These are phyloP conservation scores for Cosmia trapezina DNA, from an alignment of 2,888 invertebrate species.

Conservation along the genomic window DNA sequence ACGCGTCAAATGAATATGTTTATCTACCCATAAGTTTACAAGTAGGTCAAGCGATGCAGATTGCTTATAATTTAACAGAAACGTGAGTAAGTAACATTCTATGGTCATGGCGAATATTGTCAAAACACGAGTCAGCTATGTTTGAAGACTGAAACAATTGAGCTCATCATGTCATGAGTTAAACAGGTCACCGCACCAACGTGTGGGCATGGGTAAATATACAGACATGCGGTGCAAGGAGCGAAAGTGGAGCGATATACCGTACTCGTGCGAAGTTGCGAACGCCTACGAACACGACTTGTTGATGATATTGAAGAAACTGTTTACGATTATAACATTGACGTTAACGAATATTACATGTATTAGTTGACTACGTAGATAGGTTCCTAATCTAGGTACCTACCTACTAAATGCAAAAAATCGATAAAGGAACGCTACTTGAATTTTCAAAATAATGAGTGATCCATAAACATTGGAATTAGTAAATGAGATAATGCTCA, in stretches of 20 bases:
- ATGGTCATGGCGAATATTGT: conserved; percentile 75
- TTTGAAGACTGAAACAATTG: conserved; percentile 77
- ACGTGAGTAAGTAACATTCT: conserved; percentile 60
- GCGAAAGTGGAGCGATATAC: conserved; percentile 72
- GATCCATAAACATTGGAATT: not conserved
- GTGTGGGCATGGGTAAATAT: conserved; percentile 65
- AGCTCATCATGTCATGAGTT: conserved; percentile 66
- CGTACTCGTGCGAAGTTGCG: conserved; percentile 44
- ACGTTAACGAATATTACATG: not conserved
- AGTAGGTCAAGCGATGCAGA: conserved; percentile 52
- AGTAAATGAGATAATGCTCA: not conserved
- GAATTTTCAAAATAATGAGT: not conserved
- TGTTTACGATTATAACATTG: conserved; percentile 12
- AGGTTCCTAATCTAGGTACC: not conserved
- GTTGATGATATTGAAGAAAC: conserved; percentile 38
- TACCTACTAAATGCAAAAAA: not conserved
- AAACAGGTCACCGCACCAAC: conserved; percentile 74
- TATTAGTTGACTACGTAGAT: not conserved
- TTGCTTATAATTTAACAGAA: conserved; percentile 62
- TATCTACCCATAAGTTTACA: conserved; percentile 31
- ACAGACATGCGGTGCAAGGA: conserved; percentile 63
- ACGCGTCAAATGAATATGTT: conserved; percentile 13
- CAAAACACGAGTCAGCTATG: conserved; percentile 77
- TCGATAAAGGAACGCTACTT: conserved; percentile 1
- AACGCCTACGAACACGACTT: conserved; percentile 28